Base-by-base conservation (phyloP, 2,113 vertebrate genomes). In the Argyrosomus japonicus region DNA sequence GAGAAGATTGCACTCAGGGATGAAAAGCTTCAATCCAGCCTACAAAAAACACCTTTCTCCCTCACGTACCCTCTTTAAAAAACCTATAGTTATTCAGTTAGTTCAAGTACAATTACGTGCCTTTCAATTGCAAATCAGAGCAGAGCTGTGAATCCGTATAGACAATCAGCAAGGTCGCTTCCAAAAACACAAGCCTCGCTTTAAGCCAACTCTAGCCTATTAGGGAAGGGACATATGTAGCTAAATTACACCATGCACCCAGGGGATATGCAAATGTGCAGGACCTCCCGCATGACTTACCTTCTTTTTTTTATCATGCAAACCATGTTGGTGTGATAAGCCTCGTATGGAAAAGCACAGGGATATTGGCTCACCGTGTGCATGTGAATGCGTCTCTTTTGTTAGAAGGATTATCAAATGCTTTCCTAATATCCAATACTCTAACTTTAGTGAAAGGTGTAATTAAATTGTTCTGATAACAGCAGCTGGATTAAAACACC, bases 111-210 rank as follows among this genome's bases (percentile, higher is more conserved):
- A 94, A 93, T 93, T 88, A 86, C 53, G 48, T 62, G 81, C 93
- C 90, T 95, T 95, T 95, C 94, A 95, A 81, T 94, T 95, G 94
- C 93, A 95, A 96, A 95, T 95, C 82, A 92, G 91, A 90, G 85
- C 75, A 56, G 86, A 81, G 84, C 89, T 75, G 81, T 67, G 90
- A 90, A 93, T 77, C 74, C 81, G 84, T 92, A 88, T 77, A 92
- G 88, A 92, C 88, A 94, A 95, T 92, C 91, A 89, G 79, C 65
- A 48, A 81, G 85, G 85, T 87, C 77, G 84, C 85, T 88, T 91
- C 82, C 85, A 84, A 88, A 92, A 91, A 91, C 87, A 92, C 83
- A 73, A 72, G 83, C 85, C 77, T 63, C 36, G 15, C 71, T 81
- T 87, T 87, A 91, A 85, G 81, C 84, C 86, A 89, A 90, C 90